Base-by-base conservation (phyloP, 2,888 invertebrate species). In the Quadroppia sp. region DNA sequence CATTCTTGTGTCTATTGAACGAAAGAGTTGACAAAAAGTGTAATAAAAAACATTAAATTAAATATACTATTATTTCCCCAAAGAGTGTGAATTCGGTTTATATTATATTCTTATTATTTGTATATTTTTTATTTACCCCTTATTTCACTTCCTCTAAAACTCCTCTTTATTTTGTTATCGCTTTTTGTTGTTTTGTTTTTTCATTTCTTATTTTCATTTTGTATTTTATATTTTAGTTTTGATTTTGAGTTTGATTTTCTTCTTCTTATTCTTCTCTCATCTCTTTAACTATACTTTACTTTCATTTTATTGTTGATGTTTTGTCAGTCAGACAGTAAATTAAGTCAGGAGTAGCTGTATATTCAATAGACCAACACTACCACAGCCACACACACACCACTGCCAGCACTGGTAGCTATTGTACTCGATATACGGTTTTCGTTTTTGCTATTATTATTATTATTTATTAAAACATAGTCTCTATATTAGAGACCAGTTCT, bases 281-380 rank as follows among this genome's bases (percentile, higher is more conserved):
- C 56, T 56, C 56, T 23, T n/a, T n/a, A n/a, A n/a, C n/a, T n/a
- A n/a, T n/a, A n/a, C n/a, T n/a, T n/a, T 56, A 59, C 59, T 59
- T 59, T 59, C 59, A 59, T 59, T 59, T 59, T 59, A 59, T 59
- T 59, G 59, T 59, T 59, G 59, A 59, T 50, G 50, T 7, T n/a
- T 30, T 30, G 59, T 59, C 59, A 59, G 59, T 59, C 13, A 59
- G 59, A 59, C 59, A 59, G 13, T 59, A 59, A 32, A 59, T 28
- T 59, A 59, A 59, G 59, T 59, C 17, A 59, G 59, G 28, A 59
- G 59, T 59, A 17, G 59, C 30, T 30, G 13, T 20, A n/a, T n/a
- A n/a, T n/a, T n/a, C n/a, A n/a, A n/a, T n/a, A n/a, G n/a, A n/a
- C 2, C 25, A 3, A 15, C 23, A 23, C 11, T 17, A 11, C 50